These are phyloP conservation scores for Coregonus sp. DNA, from an alignment of 2,797 vertebrate genomes.

Conservation along the genomic window DNA sequence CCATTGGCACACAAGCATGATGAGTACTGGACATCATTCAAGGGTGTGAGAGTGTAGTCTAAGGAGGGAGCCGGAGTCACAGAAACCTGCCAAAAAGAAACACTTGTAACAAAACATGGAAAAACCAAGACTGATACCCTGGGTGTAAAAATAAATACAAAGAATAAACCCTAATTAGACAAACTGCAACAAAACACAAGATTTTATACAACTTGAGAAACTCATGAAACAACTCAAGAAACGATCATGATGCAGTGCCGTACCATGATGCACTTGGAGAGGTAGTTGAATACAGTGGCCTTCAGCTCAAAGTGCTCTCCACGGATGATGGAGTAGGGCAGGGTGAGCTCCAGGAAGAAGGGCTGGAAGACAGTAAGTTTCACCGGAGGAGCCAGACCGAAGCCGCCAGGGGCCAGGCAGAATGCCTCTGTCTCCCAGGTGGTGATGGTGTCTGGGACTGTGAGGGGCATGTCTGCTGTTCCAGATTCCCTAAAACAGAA, in stretches of 20 bases:
- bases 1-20: constrained; percentile 69
- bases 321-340: constrained; percentile 79
- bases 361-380: constrained; percentile 80
- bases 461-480: constrained; percentile 44
- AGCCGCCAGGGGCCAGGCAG: constrained; percentile 69
- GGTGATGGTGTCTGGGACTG: constrained; percentile 76
- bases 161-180: no score
- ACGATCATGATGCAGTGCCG: constrained; percentile 53
- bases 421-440: constrained; percentile 77
- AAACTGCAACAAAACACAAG: no score
- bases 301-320: constrained; percentile 78
- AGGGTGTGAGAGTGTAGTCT: constrained; percentile 57
- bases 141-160: no score
- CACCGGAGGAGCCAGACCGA: constrained; percentile 73
- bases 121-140: no score
- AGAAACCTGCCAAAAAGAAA: constrained; percentile 55
- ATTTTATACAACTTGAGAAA: no score
- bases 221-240: constrained; percentile 51
- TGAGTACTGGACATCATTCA: constrained; percentile 45
- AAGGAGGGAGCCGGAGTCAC: constrained; percentile 52
- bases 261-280: constrained; percentile 77
- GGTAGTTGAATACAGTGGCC: constrained; percentile 71
- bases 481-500: no score
- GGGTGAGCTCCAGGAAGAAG: constrained; percentile 77
- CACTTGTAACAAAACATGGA: background rate